phyloP scores from a whole-genome alignment of 2,113 vertebrate species.

The Xiphophorus maculatus region DNA sequence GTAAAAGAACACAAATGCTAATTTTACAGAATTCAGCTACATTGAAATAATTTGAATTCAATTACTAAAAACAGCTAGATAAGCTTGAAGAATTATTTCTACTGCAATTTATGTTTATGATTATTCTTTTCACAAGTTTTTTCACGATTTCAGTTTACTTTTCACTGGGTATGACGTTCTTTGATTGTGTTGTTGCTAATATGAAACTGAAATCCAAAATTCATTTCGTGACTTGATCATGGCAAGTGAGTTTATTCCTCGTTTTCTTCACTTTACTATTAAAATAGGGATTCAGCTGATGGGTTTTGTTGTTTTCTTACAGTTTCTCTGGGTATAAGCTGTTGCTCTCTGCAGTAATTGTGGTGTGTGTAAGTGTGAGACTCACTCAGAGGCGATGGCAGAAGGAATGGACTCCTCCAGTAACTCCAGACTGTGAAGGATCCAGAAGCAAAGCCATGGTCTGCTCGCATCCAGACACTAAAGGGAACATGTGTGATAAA shows the following conservation, averaged over 20 bases:
- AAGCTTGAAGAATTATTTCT: too few relatives aligned
- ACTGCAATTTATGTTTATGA: too few relatives aligned
- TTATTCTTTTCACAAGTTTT: too few relatives aligned
- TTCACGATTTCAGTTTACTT: not conserved
- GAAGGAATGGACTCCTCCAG: conserved; percentile 89
- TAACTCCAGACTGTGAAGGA: conserved; percentile 95
- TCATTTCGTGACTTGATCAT: not conserved
- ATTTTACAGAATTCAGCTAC: not conserved
- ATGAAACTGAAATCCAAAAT: not conserved
- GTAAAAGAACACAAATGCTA: not conserved
- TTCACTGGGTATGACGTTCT: not conserved
- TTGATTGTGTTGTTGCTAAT: not conserved
- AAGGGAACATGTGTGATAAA: too few relatives aligned
- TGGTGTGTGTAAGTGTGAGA: conserved; percentile 17
- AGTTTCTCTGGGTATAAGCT: not conserved
- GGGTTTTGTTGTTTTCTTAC: not conserved
- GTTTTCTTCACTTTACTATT: not conserved
- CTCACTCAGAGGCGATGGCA: conserved; percentile 90
- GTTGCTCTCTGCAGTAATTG: not conserved
- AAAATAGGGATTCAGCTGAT: not conserved
- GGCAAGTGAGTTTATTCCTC: not conserved
- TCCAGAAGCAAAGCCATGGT: conserved; percentile 99
- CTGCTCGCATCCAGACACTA: conserved; percentile 98
- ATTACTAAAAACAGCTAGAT: too few relatives aligned
- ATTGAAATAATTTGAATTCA: too few relatives aligned